Evolutionary conservation across 2,888 invertebrate genomes (phyloP).

Genomic region (Nymphalis c-album): DNA sequence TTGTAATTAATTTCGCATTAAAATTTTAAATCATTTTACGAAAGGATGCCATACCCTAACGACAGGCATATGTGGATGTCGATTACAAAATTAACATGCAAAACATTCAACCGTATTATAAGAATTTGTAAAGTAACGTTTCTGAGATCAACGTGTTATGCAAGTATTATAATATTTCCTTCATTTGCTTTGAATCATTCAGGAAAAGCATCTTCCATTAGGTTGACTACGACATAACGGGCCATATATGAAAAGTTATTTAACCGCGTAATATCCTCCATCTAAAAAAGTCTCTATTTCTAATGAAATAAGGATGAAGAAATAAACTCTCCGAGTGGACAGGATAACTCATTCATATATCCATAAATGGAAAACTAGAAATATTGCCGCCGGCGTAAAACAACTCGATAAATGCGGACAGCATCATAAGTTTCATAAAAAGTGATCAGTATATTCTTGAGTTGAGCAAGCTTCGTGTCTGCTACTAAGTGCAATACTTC

Average conservation of each 20-base stretch:
- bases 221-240: constrained; percentile 33
- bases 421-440: constrained; percentile 54
- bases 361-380: constrained; percentile 59
- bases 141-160: constrained; percentile 20
- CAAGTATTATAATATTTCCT: constrained; percentile 29
- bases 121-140: constrained; percentile 20
- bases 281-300: constrained; percentile 34
- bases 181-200: constrained; percentile 37
- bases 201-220: constrained; percentile 39
- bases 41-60: constrained; percentile 9
- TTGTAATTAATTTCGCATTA: constrained; percentile 2
- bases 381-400: constrained; percentile 48
- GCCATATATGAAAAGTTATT: constrained; percentile 37
- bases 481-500: constrained; percentile 17
- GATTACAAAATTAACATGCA: constrained; percentile 22
- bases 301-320: constrained; percentile 41
- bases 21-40: not conserved
- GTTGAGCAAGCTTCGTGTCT: constrained; percentile 26
- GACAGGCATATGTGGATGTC: not conserved
- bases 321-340: constrained; percentile 32
- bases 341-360: constrained; percentile 61
- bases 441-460: constrained; percentile 28
- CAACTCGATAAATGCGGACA: constrained; percentile 61
- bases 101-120: constrained; percentile 18
- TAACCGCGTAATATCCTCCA: constrained; percentile 36